Percentiles rank a stretch among this genome's conserved stretches.
These are phyloP conservation scores for Drosophila neonasuta DNA, from an alignment of 2,888 invertebrate species.

Conservation along the genomic window DNA sequence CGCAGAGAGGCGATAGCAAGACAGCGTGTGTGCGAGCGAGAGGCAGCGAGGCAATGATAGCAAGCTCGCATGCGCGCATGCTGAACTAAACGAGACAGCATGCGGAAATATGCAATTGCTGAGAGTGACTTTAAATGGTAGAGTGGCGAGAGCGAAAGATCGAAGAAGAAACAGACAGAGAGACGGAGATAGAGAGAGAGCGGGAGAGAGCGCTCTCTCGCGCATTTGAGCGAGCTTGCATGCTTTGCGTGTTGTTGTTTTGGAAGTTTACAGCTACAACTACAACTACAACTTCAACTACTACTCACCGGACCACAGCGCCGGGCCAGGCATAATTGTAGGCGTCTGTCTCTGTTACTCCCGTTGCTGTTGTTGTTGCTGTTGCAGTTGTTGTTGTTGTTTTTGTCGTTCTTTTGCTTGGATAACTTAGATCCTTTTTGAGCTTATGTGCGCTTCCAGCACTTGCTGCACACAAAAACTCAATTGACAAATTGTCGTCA, in stretches of 20 bases:
- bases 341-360: slow-evolving; percentile 65
- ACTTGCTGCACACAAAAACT: not conserved
- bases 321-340: slow-evolving; percentile 82
- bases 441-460: not conserved
- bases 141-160: slow-evolving; percentile 9
- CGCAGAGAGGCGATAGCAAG: slow-evolving; percentile 26
- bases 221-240: slow-evolving; percentile 24
- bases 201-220: slow-evolving; percentile 19
- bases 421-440: slow-evolving; percentile 32
- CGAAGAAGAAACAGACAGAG: too few species aligned
- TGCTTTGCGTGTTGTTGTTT: slow-evolving; percentile 18
- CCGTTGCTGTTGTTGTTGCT: slow-evolving; percentile 13
- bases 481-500: slow-evolving; percentile 21
- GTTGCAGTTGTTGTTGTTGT: slow-evolving; percentile 2
- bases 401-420: slow-evolving; percentile 6
- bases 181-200: slow-evolving; percentile 12
- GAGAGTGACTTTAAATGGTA: slow-evolving; percentile 21
- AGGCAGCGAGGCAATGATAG: slow-evolving; percentile 20
- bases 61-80: slow-evolving; percentile 30
- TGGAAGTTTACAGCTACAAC: slow-evolving; percentile 9
- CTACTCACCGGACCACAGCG: slow-evolving; percentile 82
- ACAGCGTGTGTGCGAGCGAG: not conserved
- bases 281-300: not conserved
- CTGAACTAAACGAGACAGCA: slow-evolving; percentile 45
- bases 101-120: slow-evolving; percentile 64